Evolutionary conservation across 1,140 invertebrate species (phyloP).

Genomic region (Leptinotarsa defecta): DNA sequence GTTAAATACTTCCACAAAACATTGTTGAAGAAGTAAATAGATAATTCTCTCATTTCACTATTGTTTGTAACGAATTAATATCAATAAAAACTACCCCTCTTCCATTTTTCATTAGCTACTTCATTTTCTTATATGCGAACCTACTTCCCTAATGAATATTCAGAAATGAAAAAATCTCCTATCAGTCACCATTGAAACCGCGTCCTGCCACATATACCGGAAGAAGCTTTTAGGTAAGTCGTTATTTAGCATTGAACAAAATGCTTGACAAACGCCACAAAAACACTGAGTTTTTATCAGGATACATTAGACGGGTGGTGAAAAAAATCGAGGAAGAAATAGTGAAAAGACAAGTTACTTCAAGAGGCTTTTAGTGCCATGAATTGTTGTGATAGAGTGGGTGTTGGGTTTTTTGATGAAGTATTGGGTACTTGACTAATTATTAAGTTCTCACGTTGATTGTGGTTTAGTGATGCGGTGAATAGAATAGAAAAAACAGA

Average conservation of each 20-base stretch:
- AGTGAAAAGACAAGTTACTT: slow-evolving; percentile 1
- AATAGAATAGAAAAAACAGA: no score
- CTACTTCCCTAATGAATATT: neutral
- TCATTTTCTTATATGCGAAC: neutral
- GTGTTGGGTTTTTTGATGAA: neutral
- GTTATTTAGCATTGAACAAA: neutral
- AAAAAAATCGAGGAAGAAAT: neutral
- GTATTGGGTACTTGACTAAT: neutral
- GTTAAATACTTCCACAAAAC: no score
- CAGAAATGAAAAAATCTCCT: neutral
- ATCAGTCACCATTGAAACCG: neutral
- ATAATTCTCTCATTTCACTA: no score
- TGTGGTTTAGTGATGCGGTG: no score
- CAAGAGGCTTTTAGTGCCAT: neutral
- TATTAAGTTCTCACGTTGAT: no score
- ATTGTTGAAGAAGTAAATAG: no score
- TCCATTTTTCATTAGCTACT: no score
- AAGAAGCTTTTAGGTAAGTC: neutral
- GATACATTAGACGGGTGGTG: neutral
- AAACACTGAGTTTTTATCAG: neutral
- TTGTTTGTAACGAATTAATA: no score
- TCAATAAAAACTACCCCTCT: no score
- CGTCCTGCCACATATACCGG: neutral
- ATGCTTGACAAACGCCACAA: neutral
- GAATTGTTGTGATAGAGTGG: neutral